phyloP scores from a whole-genome alignment of 2,797 vertebrate species.

The Epinephelus malabaricus region DNA sequence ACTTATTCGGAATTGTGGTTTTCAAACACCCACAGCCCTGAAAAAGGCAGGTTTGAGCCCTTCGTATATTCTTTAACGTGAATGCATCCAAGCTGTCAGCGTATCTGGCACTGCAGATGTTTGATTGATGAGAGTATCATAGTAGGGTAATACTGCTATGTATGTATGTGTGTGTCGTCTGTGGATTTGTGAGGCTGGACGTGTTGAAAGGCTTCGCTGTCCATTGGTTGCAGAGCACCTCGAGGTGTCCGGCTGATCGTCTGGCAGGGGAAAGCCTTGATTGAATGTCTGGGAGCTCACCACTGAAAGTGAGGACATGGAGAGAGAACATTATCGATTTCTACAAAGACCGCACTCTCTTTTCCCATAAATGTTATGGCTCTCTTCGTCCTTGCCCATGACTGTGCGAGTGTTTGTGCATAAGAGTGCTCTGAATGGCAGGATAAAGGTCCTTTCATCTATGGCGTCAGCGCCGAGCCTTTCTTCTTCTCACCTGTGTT shows the following conservation, averaged over 20 bases:
- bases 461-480: constrained; percentile 24
- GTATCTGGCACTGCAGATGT: constrained; percentile 45
- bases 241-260: constrained; percentile 44
- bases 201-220: constrained; percentile 9
- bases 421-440: constrained; percentile 19
- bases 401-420: constrained; percentile 14
- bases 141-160: constrained; percentile 15
- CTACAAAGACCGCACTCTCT: constrained; percentile 35
- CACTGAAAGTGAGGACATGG: constrained; percentile 46
- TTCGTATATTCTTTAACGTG: constrained; percentile 24
- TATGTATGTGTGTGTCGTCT: constrained; percentile 16
- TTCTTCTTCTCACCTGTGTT: constrained; percentile 31
- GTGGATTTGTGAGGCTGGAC: constrained; percentile 45
- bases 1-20: background rate
- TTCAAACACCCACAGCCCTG: background rate
- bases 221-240: constrained; percentile 30
- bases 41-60: constrained; percentile 26
- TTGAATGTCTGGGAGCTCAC: constrained; percentile 46
- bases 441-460: constrained; percentile 56
- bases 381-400: constrained; percentile 32
- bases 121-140: constrained; percentile 58
- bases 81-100: constrained; percentile 18
- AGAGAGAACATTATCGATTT: constrained; percentile 63
- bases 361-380: constrained; percentile 49
- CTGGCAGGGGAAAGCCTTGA: constrained; percentile 42